Percentiles rank a stretch among this genome's conserved stretches.
These are phyloP conservation scores for Digitonthophagus gazella DNA, from an alignment of 2,888 invertebrate genomes.

Conservation along the genomic window DNA sequence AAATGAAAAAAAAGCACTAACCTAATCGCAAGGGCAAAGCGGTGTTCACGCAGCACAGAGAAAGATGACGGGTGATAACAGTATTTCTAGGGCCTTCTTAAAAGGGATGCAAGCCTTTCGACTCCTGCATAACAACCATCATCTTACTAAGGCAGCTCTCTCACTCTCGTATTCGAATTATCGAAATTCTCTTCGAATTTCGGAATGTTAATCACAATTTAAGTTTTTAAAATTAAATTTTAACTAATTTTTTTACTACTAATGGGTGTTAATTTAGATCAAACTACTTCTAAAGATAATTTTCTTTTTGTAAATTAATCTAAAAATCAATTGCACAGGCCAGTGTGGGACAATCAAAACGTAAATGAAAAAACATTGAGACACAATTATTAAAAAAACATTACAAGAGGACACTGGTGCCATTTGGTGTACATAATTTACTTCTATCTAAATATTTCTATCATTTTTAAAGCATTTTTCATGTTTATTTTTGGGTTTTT, in stretches of 20 bases:
- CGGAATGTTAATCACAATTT: neutral
- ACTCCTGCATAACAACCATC: constrained; percentile 56
- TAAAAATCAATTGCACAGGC: constrained; percentile 26
- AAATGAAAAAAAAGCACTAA: constrained; percentile 47
- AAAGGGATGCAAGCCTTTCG: constrained; percentile 70
- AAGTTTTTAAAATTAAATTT: too few species aligned
- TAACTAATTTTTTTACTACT: too few species aligned
- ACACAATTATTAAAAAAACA: constrained; percentile 27
- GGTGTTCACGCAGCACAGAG: constrained; percentile 64
- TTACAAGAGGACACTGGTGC: constrained; percentile 44
- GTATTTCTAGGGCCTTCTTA: constrained; percentile 73
- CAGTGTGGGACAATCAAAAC: constrained; percentile 49
- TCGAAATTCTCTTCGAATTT: neutral
- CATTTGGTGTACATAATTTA: constrained; percentile 46
- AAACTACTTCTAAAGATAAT: too few species aligned
- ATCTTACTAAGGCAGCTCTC: constrained; percentile 48
- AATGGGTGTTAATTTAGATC: too few species aligned
- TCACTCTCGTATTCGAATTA: too few species aligned
- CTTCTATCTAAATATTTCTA: constrained; percentile 12
- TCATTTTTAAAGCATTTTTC: constrained; percentile 8
- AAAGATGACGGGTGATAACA: constrained; percentile 75
- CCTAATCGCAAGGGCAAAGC: constrained; percentile 46
- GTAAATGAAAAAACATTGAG: constrained; percentile 23
- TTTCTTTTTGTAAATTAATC: too few species aligned
- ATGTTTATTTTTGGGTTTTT: too few species aligned